Base-by-base conservation (phyloP, 2,888 invertebrate genomes). In the Nineta flava region DNA sequence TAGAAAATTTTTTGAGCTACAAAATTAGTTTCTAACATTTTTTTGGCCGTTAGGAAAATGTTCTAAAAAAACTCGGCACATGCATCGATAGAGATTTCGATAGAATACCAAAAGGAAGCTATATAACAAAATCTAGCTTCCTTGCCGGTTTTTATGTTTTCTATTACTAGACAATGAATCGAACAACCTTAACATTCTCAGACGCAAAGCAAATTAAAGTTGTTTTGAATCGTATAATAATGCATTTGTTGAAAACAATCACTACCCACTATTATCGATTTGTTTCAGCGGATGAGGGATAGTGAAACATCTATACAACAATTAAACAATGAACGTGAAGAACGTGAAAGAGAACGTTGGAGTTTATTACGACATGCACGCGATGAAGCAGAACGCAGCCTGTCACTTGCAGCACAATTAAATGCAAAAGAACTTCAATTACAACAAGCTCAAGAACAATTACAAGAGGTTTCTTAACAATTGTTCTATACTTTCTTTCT, bases 321-420 rank as follows among this genome's bases (percentile, higher is more conserved):
- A 65, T 65, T 79, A 55, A 71, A 72, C 2, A 67, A 70, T 34
- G 79, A 79, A 62, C 65, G 78, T 47, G 77, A 78, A 10, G 88
- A 90, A 60, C 73, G 87, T 1, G 94, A 93, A 62, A 73, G 90
- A 12, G 93, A 94, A 66, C 79, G 92, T 48, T 91, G 91, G 75
- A 88, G 87, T 55, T 70, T 94, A 51, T 68, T 92, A 50, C 79
- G 88, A 57, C 88, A 90, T 62, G 93, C 92, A 0, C 74, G 90
- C 40, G 92, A 93, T 61, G 91, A 93, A 60, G 87, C 92, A 0
- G 92, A 94, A 65, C 74, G 91, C 52, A 86, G 88, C 19, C 73
- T 92, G 53, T 81, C 86, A 51, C 73, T 94, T 42, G 88, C 90
- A 7, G 86, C 91, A 9, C 91, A 91, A 59, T 77, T 94, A 19